Evolutionary conservation across 2,797 vertebrate species (phyloP).

Genomic region (Hypotaenidia okinawae): DNA sequence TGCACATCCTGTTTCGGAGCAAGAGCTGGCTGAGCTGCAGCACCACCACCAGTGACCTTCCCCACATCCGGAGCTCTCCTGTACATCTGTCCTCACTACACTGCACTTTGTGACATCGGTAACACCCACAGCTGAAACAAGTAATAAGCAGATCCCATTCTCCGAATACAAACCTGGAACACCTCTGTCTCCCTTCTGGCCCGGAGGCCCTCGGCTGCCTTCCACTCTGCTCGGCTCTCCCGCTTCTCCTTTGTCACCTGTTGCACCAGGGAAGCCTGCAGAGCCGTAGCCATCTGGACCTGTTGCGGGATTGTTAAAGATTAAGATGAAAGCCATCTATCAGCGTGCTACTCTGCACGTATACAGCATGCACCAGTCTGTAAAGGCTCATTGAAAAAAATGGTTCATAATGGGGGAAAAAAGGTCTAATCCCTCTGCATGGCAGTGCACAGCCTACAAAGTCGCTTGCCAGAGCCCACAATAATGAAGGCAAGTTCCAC

Average conservation of each 20-base stretch:
- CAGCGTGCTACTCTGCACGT: background rate
- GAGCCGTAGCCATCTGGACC: conserved; percentile 83
- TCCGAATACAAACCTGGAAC: conserved; percentile 78
- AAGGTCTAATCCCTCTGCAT: background rate
- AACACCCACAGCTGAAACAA: background rate
- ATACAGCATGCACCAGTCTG: background rate
- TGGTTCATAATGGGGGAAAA: background rate
- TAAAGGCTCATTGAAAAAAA: background rate
- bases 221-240: conserved; percentile 82
- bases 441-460: background rate
- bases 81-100: fast-evolving
- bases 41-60: background rate
- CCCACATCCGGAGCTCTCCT: fast-evolving
- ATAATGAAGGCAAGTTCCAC: background rate
- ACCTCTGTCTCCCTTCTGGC: conserved; percentile 86
- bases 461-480: background rate
- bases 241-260: conserved; percentile 84
- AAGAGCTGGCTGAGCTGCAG: background rate
- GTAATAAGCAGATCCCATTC: background rate
- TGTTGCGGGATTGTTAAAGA: conserved; percentile 54
- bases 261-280: conserved; percentile 81
- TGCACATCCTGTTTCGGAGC: background rate
- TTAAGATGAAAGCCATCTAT: background rate
- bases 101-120: background rate
- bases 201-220: conserved; percentile 80